Conservation (phyloP, 2,888 invertebrate genomes). For the Ischnus inquisitorius region DNA sequence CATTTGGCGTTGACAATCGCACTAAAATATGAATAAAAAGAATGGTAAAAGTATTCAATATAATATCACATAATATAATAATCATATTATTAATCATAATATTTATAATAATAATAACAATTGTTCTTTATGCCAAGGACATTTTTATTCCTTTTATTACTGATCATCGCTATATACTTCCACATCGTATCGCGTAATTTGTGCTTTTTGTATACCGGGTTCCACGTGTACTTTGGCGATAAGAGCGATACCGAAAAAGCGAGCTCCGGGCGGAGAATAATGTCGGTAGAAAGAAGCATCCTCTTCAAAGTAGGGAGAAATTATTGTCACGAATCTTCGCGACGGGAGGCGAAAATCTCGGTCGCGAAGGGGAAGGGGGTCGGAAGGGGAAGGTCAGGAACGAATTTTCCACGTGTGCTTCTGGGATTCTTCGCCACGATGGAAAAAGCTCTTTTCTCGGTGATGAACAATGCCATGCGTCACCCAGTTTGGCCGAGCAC, state of each 20-base stretch:
- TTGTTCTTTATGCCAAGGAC: too few relatives aligned
- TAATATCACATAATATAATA: too few relatives aligned
- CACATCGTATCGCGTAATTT: not conserved
- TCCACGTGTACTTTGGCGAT: conserved; percentile 11
- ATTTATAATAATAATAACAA: too few relatives aligned
- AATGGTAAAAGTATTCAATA: too few relatives aligned
- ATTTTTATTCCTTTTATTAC: not conserved
- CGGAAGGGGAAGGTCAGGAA: not conserved
- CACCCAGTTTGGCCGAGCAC: conserved; percentile 3
- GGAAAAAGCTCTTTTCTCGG: not conserved
- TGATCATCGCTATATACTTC: not conserved
- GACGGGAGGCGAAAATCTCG: conserved; percentile 6
- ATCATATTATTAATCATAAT: too few relatives aligned
- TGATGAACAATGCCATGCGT: conserved; percentile 1
- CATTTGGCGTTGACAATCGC: too few relatives aligned
- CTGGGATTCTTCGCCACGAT: not conserved
- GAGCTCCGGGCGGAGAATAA: not conserved
- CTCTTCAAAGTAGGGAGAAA: not conserved
- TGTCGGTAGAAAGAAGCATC: not conserved
- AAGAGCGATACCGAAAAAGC: not conserved
- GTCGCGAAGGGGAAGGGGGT: not conserved
- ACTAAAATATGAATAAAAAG: too few relatives aligned
- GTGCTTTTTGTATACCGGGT: not conserved
- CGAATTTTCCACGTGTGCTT: not conserved
- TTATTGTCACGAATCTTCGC: not conserved